Evolutionary conservation across 2,888 invertebrate genomes (phyloP), one percentile per base, ranked within the genome.

Genomic region (Drosophila testacea): DNA sequence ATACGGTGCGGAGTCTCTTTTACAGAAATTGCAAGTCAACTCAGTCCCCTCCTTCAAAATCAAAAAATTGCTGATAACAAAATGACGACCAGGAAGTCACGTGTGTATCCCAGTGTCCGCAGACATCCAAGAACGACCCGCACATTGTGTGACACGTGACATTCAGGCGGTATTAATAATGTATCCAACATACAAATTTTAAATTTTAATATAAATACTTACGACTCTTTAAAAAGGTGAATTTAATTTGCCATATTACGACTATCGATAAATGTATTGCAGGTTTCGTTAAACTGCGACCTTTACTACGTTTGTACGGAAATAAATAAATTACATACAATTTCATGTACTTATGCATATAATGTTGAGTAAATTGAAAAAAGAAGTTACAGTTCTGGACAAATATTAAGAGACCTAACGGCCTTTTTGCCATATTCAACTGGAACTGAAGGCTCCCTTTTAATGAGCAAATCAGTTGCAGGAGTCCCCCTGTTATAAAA

Each of bases 1-100:
- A 81, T 41, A 9, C n/a, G 4, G 30, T 66, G 6, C 60, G 59
- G 6, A 52, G 13, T 13, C 6, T 63, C 11, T 74, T 38, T 28
- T 62, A 48, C 11, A 34, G 30, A 6, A 42, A 7, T 6, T n/a
- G 11, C 10, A 44, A 39, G 6, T 6, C 2, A 16, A 22, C 6
- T 4, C 11, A 28, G 6, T 36, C 32, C 4, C 4, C 11, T 3
- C 4, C 34, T 27, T 16, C 13, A 7, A 32, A 11, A 13, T n/a
- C 4, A 36, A 30, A 38, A 54, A 62, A 52, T 44, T 44, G 27
- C 28, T 6, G 13, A 56, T 11, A 13, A 42, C 16, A 36, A 54
- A 42, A 28, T 60, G 36, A 46, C 38, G 10, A 9, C 38, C 44
- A 16, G 38, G 30, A 46, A 28, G 41, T 47, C 63, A 36, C 30